These are phyloP conservation scores for Dicrurus megarhynchus DNA, from an alignment of 2,113 vertebrate genomes.

Conservation along the genomic window DNA sequence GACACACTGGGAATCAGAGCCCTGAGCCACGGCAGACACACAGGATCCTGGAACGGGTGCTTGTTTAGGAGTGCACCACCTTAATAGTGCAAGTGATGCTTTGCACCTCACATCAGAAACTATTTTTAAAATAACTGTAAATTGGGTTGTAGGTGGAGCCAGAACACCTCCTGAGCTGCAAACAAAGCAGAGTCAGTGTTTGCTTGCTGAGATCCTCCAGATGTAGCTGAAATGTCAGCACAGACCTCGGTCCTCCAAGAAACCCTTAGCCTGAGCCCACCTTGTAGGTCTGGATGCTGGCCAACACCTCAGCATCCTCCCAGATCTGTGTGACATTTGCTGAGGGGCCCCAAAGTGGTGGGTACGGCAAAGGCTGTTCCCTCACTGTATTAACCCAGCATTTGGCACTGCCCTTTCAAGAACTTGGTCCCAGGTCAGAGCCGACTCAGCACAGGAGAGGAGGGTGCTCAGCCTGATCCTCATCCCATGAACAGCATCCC, in stretches of 20 bases:
- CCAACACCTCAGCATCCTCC: neutral
- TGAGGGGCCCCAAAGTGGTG: too few relatives aligned
- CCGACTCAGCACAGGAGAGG: neutral
- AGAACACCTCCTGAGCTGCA: neutral
- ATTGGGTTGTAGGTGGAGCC: neutral
- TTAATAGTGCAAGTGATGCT: neutral
- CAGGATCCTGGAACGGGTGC: neutral
- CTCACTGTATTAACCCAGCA: neutral
- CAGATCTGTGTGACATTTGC: too few relatives aligned
- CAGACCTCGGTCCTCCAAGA: fast-evolving
- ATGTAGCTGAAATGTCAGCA: neutral
- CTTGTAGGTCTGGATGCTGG: fast-evolving
- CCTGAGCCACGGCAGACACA: neutral
- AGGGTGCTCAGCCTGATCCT: neutral
- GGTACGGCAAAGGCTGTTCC: neutral
- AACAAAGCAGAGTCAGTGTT: neutral
- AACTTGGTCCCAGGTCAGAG: neutral
- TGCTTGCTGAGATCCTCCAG: neutral
- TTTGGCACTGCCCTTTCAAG: neutral
- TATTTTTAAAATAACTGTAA: neutral
- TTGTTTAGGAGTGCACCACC: neutral
- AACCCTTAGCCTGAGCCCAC: neutral
- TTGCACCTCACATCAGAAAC: neutral
- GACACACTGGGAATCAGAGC: fast-evolving
- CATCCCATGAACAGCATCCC: fast-evolving